Evolutionary conservation across 2,113 vertebrate genomes (phyloP).

Genomic region (Daboia siamensis): DNA sequence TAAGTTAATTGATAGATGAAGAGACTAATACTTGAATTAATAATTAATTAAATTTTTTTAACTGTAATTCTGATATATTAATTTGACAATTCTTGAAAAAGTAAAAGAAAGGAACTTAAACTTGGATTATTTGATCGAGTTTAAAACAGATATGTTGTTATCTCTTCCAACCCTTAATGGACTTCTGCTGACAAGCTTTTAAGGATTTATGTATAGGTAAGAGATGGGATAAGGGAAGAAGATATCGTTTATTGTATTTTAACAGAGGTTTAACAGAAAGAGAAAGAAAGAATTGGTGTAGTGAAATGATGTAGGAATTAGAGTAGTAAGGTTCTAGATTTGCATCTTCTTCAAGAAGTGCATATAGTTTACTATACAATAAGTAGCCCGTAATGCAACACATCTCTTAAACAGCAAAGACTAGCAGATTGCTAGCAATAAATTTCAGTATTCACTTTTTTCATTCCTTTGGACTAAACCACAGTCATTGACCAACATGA

Average conservation of each 20-base stretch:
- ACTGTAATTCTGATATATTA: background rate
- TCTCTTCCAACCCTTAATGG: background rate
- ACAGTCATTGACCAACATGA: background rate
- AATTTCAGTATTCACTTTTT: background rate
- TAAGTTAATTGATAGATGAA: background rate
- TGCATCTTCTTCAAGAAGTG: background rate
- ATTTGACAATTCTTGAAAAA: background rate
- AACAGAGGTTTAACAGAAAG: background rate
- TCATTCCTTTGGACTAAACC: background rate
- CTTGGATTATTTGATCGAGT: background rate
- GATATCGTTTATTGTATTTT: background rate
- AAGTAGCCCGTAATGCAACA: background rate
- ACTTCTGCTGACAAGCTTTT: background rate
- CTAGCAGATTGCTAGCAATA: background rate
- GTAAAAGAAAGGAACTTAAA: background rate
- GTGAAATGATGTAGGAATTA: background rate
- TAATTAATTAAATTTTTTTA: background rate
- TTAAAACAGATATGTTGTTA: background rate
- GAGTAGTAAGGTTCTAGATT: background rate
- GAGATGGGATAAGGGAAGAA: background rate
- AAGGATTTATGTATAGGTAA: background rate
- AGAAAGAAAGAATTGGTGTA: background rate
- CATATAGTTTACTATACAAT: background rate
- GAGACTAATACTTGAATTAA: background rate
- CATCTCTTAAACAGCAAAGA: background rate